Percentiles rank a stretch among this genome's conserved stretches.
Evolutionary conservation across 2,888 invertebrate genomes (phyloP).

Genomic region (Sminthurinus aureus): DNA sequence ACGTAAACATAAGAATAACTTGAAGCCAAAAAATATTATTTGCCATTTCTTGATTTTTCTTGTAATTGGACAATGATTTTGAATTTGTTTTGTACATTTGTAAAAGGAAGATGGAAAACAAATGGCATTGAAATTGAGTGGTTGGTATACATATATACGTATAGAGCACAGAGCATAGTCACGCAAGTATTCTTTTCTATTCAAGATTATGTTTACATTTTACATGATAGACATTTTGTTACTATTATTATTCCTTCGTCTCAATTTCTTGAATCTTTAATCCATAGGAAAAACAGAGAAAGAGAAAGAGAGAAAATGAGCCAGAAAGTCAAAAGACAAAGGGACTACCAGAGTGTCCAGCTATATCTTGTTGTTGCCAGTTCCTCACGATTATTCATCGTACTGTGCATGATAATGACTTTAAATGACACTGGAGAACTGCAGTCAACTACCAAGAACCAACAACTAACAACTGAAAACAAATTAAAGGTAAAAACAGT

Average conservation of each 20-base stretch:
- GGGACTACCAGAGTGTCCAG: background rate
- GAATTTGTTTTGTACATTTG: too few species aligned
- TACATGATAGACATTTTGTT: background rate
- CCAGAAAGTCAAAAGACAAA: too few species aligned
- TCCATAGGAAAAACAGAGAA: background rate
- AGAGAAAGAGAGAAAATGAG: background rate
- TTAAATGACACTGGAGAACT: too few species aligned
- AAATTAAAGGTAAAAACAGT: too few species aligned
- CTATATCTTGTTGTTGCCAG: background rate
- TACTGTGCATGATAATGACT: background rate
- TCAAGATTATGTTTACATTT: background rate
- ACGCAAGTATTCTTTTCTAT: background rate
- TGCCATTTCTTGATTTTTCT: too few species aligned
- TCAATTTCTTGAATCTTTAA: too few species aligned
- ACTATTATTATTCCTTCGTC: background rate
- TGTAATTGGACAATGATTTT: too few species aligned
- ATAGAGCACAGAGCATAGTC: background rate
- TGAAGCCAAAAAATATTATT: too few species aligned
- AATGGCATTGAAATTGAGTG: background rate
- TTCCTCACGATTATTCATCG: background rate
- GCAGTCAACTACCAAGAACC: too few species aligned
- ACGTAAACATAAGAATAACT: too few species aligned
- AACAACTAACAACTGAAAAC: too few species aligned
- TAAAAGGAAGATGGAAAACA: background rate
- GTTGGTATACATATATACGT: background rate